Conservation (phyloP, 2,113 vertebrate genomes). For the Alouatta palliata region DNA sequence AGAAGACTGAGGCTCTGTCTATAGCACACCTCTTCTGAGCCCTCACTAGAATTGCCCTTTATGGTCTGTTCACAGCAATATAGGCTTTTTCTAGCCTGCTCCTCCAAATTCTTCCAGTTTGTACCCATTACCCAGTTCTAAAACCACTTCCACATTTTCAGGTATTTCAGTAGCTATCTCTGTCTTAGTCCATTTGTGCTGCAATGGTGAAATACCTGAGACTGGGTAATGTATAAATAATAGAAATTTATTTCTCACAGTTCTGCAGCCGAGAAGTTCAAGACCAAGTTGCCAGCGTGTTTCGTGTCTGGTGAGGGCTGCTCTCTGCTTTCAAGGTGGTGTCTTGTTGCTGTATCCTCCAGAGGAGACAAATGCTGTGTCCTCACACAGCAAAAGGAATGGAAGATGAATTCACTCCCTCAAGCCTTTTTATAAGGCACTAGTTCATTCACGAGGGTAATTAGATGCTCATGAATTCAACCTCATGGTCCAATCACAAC, state of each 20-base stretch:
- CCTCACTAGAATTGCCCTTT: not conserved
- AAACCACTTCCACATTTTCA: not conserved
- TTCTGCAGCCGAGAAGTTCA: not conserved
- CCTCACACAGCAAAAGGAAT: not conserved
- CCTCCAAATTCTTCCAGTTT: not conserved
- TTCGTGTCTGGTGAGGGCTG: not conserved
- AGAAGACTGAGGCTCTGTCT: not conserved
- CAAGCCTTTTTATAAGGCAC: not conserved
- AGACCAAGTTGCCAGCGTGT: not conserved
- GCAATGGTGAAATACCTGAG: not conserved
- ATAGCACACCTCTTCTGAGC: not conserved
- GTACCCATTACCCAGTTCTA: not conserved
- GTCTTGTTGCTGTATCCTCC: not conserved
- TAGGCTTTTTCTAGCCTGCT: not conserved
- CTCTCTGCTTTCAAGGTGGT: not conserved
- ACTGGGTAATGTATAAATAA: not conserved
- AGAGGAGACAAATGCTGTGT: not conserved
- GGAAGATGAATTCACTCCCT: not conserved
- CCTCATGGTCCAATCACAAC: not conserved
- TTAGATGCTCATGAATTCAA: not conserved
- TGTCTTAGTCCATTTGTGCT: not conserved
- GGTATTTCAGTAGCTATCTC: not conserved
- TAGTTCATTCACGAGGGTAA: not conserved
- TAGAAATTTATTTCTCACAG: not conserved
- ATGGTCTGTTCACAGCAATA: not conserved